Base-by-base conservation (phyloP, 2,888 invertebrate genomes). In the Tenthredo livida region DNA sequence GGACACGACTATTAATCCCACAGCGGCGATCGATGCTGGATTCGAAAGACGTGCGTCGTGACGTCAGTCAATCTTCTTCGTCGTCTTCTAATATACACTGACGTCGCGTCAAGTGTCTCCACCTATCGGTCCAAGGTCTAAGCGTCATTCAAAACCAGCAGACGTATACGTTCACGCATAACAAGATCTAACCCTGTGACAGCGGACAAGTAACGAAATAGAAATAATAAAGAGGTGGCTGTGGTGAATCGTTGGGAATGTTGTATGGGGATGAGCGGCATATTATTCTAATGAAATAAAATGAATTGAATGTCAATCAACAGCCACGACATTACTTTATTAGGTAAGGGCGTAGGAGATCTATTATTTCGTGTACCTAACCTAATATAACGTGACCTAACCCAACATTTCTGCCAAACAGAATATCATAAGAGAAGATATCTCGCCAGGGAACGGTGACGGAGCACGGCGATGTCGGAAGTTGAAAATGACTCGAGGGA, bases 391-490 rank as follows among this genome's bases (percentile, higher is more conserved):
- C 29, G 40, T 77, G 12, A 77, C 77, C 77, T 77, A 50, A 77
- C 9, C 29, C 17, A 77, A n/a, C 2, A 50, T 54, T 77, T 54
- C 7, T 33, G n/a, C 37, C 33, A 50, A 54, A 77, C 54, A 77
- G 77, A 77, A 54, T 17, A 75, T 75, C 58, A n/a, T 10, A 58
- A 58, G 10, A 50, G 77, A 40, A 80, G 40, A 77, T 40, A n/a
- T 43, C 43, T 73, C 9, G 40, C 43, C 43, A 21, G 25, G 43
- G 15, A 43, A 43, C 43, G 25, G 43, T 12, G n/a, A 17, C 29
- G 9, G 58, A 54, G 17, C 37, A 25, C 10, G 58, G 40, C 61
- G 21, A 85, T 85, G 85, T 80, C 85, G 12, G 85, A 85, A 67
- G 40, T 50, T 25, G 67, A 67, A 50, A 80, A 85, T 70, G 77